Evolutionary conservation across 2,888 invertebrate genomes (phyloP).

Genomic region (Trichopoda pennipes): DNA sequence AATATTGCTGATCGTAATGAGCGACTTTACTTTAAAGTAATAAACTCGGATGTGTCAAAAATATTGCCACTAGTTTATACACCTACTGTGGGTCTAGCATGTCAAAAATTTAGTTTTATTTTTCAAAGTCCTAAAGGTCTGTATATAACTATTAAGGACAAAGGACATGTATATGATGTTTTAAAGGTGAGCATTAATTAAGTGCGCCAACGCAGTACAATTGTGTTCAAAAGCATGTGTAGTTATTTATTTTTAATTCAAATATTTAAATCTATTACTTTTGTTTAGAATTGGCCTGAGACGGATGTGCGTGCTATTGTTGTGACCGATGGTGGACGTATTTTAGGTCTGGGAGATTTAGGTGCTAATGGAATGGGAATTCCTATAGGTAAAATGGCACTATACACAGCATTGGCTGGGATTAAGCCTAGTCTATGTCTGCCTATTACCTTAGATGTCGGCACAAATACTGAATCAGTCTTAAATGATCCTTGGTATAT

Average conservation of each 20-base stretch:
- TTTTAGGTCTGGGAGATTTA: constrained; percentile 97
- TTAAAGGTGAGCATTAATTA: constrained; percentile 87
- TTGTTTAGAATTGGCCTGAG: constrained; percentile 87
- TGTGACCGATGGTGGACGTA: constrained; percentile 99
- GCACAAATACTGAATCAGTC: constrained; percentile 92
- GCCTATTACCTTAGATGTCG: constrained; percentile 95
- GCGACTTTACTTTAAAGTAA: constrained; percentile 94
- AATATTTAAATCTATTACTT: no score
- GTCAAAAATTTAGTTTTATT: constrained; percentile 97
- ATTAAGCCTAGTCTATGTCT: constrained; percentile 97
- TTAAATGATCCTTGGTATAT: constrained; percentile 97
- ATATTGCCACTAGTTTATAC: constrained; percentile 99
- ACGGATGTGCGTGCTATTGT: constrained; percentile 93
- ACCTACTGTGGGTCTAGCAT: constrained; percentile 98
- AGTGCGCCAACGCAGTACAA: neutral
- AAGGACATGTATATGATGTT: constrained; percentile 96
- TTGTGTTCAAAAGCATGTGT: no score
- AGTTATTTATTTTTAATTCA: no score
- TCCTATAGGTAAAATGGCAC: constrained; percentile 96
- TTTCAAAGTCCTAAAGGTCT: constrained; percentile 95
- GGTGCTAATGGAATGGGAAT: constrained; percentile 99
- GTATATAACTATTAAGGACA: constrained; percentile 97
- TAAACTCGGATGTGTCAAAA: constrained; percentile 92
- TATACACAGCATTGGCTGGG: constrained; percentile 98
- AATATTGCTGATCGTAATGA: constrained; percentile 94